Evolutionary conservation across 2,113 vertebrate genomes (phyloP).

Genomic region (Corythaeola cristata): DNA sequence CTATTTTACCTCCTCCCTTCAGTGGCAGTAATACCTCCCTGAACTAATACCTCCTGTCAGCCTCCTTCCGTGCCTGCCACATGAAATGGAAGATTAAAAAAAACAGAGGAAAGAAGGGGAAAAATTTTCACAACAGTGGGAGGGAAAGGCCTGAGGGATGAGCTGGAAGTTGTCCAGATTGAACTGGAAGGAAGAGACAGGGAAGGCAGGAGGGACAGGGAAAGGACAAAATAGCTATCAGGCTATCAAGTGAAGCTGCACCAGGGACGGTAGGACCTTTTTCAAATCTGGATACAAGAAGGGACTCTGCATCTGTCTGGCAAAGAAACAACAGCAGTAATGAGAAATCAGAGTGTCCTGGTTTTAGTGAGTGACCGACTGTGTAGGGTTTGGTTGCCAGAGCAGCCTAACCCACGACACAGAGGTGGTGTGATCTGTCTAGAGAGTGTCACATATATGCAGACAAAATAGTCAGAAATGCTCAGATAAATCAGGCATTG

Average conservation of each 20-base stretch:
- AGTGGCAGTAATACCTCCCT: neutral
- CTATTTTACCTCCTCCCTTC: neutral
- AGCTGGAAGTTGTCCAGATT: neutral
- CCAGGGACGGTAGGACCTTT: neutral
- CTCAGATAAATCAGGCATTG: neutral
- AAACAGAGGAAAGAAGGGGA: neutral
- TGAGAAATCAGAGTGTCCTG: neutral
- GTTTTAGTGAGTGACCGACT: too few species aligned
- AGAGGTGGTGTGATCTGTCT: neutral
- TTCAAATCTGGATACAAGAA: neutral
- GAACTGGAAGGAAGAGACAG: neutral
- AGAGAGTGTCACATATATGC: neutral
- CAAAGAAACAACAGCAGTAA: neutral
- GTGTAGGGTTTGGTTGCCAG: too few species aligned
- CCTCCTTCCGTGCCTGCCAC: neutral
- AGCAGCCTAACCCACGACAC: too few species aligned
- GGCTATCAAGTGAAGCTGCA: neutral
- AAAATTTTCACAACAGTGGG: neutral
- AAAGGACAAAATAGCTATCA: neutral
- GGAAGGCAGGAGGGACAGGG: neutral
- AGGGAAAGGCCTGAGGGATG: neutral
- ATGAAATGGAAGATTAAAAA: neutral
- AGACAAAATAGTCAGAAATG: neutral
- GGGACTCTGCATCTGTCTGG: neutral
- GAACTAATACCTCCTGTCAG: neutral